These are phyloP conservation scores for Tragopan temminckii DNA, from an alignment of 2,797 vertebrate species.

Conservation along the genomic window DNA sequence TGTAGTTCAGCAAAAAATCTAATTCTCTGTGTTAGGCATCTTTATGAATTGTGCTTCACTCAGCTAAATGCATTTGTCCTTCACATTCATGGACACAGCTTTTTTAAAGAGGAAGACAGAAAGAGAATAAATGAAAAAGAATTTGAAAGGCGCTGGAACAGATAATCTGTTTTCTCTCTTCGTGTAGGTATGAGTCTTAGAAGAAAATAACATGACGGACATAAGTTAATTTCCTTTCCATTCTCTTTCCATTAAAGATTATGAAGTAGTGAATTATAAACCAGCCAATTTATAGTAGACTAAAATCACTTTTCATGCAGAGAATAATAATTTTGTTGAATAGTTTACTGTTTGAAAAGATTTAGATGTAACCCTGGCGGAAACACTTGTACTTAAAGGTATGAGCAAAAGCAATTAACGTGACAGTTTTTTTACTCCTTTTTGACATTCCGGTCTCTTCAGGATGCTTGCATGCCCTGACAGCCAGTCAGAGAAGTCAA, in stretches of 20 bases:
- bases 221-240: slow-evolving; percentile 8
- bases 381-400: slow-evolving; percentile 11
- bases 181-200: not conserved
- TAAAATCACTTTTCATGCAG: slow-evolving; percentile 11
- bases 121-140: not conserved
- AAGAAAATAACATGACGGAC: slow-evolving; percentile 18
- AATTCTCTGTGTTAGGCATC: not conserved
- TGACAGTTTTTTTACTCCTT: not conserved
- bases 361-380: not conserved
- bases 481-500: not conserved
- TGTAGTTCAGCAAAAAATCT: slow-evolving; percentile 25
- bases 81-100: not conserved
- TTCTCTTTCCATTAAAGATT: slow-evolving; percentile 3
- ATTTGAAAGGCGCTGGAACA: not conserved
- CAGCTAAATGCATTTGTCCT: slow-evolving; percentile 14
- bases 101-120: not conserved
- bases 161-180: slow-evolving; percentile 28
- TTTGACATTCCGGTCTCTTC: not conserved
- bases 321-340: slow-evolving; percentile 11
- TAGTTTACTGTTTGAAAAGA: slow-evolving; percentile 31
- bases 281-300: not conserved
- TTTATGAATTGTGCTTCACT: slow-evolving; percentile 9
- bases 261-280: slow-evolving; percentile 24
- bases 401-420: slow-evolving; percentile 26
- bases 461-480: not conserved